A percentile compares a stretch with the other conserved stretches of the same genome.
phyloP scores from a whole-genome alignment of 2,888 invertebrate species.

The Ophioninae sp. region DNA sequence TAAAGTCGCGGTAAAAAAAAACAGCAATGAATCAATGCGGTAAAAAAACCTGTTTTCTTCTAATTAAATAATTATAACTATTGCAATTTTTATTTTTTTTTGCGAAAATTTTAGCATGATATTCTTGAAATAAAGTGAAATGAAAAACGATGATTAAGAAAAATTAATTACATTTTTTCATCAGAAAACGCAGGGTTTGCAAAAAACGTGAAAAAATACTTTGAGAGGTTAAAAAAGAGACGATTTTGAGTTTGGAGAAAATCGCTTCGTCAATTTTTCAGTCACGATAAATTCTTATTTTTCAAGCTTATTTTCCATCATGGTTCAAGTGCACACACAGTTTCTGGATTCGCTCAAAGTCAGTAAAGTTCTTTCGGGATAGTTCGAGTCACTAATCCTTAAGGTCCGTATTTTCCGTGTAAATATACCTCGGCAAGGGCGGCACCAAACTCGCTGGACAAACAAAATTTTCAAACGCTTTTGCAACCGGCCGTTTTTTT shows the following conservation, averaged over 20 bases:
- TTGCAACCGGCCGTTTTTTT: constrained; percentile 13
- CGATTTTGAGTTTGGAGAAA: neutral
- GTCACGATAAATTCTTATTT: neutral
- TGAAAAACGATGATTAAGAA: too few species aligned
- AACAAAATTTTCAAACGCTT: constrained; percentile 26
- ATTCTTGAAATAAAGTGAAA: too few species aligned
- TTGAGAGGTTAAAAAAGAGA: neutral
- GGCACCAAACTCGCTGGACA: neutral
- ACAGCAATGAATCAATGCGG: too few species aligned
- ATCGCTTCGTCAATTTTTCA: neutral
- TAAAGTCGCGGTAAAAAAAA: too few species aligned
- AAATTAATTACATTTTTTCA: too few species aligned
- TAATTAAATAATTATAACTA: too few species aligned
- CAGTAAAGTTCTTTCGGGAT: constrained; percentile 13
- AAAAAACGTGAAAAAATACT: neutral
- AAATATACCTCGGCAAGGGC: constrained; percentile 26
- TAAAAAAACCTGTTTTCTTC: too few species aligned
- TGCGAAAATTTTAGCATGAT: too few species aligned
- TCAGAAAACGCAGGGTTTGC: too few species aligned
- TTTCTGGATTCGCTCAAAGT: neutral
- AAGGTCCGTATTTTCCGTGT: constrained; percentile 24
- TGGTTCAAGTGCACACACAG: neutral
- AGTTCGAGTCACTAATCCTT: constrained; percentile 31
- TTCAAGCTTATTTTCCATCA: neutral
- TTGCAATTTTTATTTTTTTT: too few species aligned